Percentiles rank a stretch among this genome's conserved stretches.
phyloP scores from a whole-genome alignment of 2,797 vertebrate genomes.

The Myoxocephalus aenaeus region DNA sequence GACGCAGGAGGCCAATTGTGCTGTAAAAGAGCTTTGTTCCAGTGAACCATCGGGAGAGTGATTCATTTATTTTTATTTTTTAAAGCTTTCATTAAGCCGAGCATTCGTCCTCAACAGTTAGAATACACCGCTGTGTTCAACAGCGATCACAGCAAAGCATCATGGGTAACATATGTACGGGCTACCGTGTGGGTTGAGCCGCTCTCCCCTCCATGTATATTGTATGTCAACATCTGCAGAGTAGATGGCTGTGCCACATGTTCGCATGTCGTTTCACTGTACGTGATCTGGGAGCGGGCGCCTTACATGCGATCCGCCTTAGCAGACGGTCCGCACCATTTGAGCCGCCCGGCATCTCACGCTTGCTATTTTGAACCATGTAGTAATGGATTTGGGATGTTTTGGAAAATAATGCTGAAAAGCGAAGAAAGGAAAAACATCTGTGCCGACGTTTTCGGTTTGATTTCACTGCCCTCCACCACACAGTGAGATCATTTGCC shows the following conservation, averaged over 20 bases:
- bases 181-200: slow-evolving; percentile 35
- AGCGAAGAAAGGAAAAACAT: slow-evolving; percentile 30
- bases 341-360: slow-evolving; percentile 27
- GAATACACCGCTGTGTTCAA: not conserved
- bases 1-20: slow-evolving; percentile 9
- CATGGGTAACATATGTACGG: slow-evolving; percentile 13
- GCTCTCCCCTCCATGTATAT: slow-evolving; percentile 58
- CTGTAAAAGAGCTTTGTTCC: not conserved
- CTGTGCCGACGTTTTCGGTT: slow-evolving; percentile 26
- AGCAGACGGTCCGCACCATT: not conserved
- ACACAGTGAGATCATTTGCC: slow-evolving; percentile 38
- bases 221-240: slow-evolving; percentile 67
- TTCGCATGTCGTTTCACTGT: slow-evolving; percentile 39
- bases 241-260: slow-evolving; percentile 50
- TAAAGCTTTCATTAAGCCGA: not conserved
- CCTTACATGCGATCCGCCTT: slow-evolving; percentile 5
- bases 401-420: slow-evolving; percentile 37
- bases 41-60: not conserved
- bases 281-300: slow-evolving; percentile 19
- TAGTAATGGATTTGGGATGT: slow-evolving; percentile 48
- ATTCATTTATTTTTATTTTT: not conserved
- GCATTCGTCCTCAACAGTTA: not conserved
- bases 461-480: slow-evolving; percentile 43
- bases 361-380: slow-evolving; percentile 48
- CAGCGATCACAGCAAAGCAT: slow-evolving; percentile 25